These are phyloP conservation scores for Oscheius myriophilus DNA, from an alignment of 2,888 invertebrate species.

Conservation along the genomic window DNA sequence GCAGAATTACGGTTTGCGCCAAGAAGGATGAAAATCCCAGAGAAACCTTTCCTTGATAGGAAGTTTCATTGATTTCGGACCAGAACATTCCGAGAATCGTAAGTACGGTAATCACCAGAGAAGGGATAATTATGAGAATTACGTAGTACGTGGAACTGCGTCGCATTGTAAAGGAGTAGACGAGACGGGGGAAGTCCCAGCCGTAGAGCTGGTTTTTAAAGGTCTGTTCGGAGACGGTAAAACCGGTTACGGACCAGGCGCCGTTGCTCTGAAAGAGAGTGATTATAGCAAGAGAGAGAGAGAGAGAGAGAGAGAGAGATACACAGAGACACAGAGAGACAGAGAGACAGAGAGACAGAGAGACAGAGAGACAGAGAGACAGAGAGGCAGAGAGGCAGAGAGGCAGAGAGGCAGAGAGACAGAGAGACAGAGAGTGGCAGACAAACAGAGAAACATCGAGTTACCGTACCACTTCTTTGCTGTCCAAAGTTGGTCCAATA, in stretches of 20 bases:
- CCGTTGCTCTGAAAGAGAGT: constrained; percentile 9
- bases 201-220: background rate
- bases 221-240: constrained; percentile 1
- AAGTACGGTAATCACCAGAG: constrained; percentile 16
- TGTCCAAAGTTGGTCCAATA: background rate
- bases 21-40: constrained; percentile 23
- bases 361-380: background rate
- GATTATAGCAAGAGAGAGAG: background rate
- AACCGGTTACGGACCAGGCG: constrained; percentile 5
- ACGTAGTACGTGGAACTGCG: constrained; percentile 25
- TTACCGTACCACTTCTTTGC: background rate
- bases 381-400: background rate
- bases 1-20: constrained; percentile 28
- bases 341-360: background rate
- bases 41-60: constrained; percentile 17
- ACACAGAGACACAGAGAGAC: background rate
- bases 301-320: background rate
- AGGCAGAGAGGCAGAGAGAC: background rate
- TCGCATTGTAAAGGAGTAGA: background rate
- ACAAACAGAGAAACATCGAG: background rate
- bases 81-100: constrained; percentile 24
- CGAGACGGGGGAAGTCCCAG: background rate
- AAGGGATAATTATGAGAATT: constrained; percentile 22
- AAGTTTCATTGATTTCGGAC: constrained; percentile 21
- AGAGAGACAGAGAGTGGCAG: background rate